Evolutionary conservation across 1,140 invertebrate genomes (phyloP).

Genomic region (Leptinotarsa undecemlineata): DNA sequence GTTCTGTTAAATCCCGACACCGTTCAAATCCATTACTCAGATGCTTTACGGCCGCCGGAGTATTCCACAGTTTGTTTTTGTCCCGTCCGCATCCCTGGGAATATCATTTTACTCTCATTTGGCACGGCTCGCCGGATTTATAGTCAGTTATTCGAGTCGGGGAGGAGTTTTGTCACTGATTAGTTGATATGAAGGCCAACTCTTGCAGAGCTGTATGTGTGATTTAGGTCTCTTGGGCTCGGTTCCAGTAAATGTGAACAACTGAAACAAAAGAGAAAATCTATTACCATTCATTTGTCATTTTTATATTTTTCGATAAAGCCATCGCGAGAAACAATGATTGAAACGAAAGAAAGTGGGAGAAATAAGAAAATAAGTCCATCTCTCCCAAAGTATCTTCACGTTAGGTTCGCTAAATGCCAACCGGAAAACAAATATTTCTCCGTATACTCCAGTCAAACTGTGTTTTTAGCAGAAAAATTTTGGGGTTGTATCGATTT

Average conservation of each 20-base stretch:
- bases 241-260: neutral
- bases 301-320: neutral
- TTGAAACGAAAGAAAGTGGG: neutral
- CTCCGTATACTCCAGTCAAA: too few relatives aligned
- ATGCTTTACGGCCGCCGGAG: neutral
- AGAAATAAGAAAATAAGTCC: too few relatives aligned
- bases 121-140: neutral
- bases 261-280: slow-evolving; percentile 9
- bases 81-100: neutral
- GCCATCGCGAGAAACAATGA: neutral
- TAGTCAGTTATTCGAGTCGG: neutral
- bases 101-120: neutral
- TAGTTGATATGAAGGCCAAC: neutral
- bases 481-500: too few relatives aligned
- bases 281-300: neutral
- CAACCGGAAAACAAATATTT: too few relatives aligned
- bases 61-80: slow-evolving; percentile 15
- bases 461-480: too few relatives aligned
- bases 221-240: neutral
- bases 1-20: slow-evolving; percentile 19
- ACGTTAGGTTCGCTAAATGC: too few relatives aligned
- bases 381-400: too few relatives aligned
- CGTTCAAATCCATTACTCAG: slow-evolving; percentile 15
- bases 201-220: neutral
- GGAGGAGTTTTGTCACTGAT: neutral